phyloP scores from a whole-genome alignment of 2,113 vertebrate species.

The Colaptes auratus region DNA sequence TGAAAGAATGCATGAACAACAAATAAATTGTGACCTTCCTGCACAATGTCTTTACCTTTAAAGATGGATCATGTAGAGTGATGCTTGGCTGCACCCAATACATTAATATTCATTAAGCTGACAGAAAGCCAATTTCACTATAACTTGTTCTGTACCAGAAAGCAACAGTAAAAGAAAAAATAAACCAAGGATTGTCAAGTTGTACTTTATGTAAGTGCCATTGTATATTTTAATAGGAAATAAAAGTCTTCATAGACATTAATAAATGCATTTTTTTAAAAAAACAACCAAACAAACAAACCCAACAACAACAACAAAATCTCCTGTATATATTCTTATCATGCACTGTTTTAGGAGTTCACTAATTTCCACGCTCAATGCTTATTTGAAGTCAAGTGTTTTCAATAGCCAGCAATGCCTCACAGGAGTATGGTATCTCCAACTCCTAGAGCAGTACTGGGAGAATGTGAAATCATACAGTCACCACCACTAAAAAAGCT shows the following conservation, averaged over 20 bases:
- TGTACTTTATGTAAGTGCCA: constrained; percentile 17
- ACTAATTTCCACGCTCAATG: not conserved
- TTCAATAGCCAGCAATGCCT: not conserved
- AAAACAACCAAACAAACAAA: not conserved
- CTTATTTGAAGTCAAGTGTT: not conserved
- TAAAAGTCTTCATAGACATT: constrained; percentile 21
- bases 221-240: constrained; percentile 6
- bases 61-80: constrained; percentile 65
- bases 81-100: constrained; percentile 65
- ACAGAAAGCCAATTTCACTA: constrained; percentile 74
- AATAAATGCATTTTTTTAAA: not conserved
- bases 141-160: constrained; percentile 65
- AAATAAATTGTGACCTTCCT: constrained; percentile 69
- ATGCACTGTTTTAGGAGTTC: not conserved
- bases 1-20: constrained; percentile 59
- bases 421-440: not conserved
- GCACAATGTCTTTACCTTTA: constrained; percentile 65
- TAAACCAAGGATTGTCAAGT: not conserved
- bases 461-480: not conserved
- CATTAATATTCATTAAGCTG: constrained; percentile 79
- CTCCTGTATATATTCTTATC: not conserved
- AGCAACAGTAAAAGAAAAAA: constrained; percentile 27
- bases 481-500: not conserved
- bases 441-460: not conserved
- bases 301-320: no score